phyloP scores from a whole-genome alignment of 1,140 invertebrate species.

The Bombus polaris region DNA sequence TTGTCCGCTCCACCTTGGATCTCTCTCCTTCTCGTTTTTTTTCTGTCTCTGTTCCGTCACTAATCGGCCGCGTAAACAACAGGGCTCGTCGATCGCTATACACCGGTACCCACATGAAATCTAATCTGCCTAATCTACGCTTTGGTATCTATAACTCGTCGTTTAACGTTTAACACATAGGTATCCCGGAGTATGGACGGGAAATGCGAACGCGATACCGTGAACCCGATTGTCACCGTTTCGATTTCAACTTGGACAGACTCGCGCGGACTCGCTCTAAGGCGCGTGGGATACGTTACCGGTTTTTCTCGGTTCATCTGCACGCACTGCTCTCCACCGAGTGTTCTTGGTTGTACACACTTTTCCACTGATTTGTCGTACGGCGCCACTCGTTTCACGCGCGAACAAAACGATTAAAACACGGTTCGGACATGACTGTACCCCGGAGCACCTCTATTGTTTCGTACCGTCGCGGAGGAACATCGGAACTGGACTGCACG shows the following conservation, averaged over 20 bases:
- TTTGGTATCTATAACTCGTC: slow-evolving; percentile 27
- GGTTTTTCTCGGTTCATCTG: neutral
- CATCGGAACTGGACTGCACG: slow-evolving; percentile 78
- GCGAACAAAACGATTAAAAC: slow-evolving; percentile 22
- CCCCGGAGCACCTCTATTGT: slow-evolving; percentile 24
- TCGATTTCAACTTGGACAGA: slow-evolving; percentile 12
- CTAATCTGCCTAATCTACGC: slow-evolving; percentile 66
- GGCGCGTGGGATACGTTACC: slow-evolving; percentile 29
- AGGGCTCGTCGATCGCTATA: slow-evolving; percentile 8
- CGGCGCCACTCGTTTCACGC: slow-evolving; percentile 10
- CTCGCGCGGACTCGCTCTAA: neutral
- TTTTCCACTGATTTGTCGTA: slow-evolving; percentile 1
- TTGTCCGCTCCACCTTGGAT: slow-evolving; percentile 4
- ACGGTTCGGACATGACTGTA: slow-evolving; percentile 1
- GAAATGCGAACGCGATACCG: slow-evolving; percentile 18
- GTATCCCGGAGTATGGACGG: neutral
- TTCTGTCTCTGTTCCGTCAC: slow-evolving; percentile 14
- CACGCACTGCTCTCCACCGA: neutral
- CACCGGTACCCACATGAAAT: slow-evolving; percentile 50
- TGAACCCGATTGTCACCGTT: slow-evolving; percentile 43
- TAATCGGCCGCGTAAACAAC: slow-evolving; percentile 37
- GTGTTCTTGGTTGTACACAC: neutral
- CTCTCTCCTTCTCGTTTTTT: neutral
- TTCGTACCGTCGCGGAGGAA: slow-evolving; percentile 75
- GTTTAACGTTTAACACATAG: slow-evolving; percentile 4